Evolutionary conservation across 2,113 vertebrate genomes (phyloP).

Genomic region (Meriones unguiculatus): DNA sequence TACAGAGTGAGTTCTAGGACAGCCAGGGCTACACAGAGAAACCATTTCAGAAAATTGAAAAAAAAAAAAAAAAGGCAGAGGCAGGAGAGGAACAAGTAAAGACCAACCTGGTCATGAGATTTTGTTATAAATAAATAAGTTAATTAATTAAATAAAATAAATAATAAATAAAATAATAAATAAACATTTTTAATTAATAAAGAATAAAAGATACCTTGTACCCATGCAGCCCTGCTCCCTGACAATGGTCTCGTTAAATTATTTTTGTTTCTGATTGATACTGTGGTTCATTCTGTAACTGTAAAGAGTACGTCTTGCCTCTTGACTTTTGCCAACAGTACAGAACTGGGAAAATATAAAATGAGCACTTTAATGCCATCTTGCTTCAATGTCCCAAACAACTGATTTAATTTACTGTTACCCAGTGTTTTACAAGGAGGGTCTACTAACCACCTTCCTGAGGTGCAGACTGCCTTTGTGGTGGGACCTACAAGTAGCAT

Average conservation of each 20-base stretch:
- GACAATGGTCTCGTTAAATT: not conserved
- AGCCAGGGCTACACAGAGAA: too few relatives aligned
- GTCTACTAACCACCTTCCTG: not conserved
- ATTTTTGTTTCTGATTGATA: not conserved
- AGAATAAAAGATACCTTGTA: not conserved
- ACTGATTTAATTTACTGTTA: not conserved
- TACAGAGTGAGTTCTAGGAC: too few relatives aligned
- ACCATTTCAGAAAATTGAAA: not conserved
- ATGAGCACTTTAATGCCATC: not conserved
- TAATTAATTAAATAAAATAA: not conserved
- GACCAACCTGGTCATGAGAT: not conserved
- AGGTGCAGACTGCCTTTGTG: not conserved
- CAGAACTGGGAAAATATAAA: not conserved
- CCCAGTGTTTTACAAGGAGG: not conserved
- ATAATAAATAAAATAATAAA: too few relatives aligned
- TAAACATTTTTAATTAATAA: too few relatives aligned
- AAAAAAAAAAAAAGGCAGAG: not conserved
- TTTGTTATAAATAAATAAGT: not conserved
- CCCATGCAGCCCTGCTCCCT: not conserved
- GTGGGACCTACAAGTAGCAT: not conserved
- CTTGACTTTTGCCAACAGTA: not conserved
- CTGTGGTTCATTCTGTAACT: not conserved
- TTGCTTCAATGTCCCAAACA: not conserved
- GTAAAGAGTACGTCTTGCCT: not conserved
- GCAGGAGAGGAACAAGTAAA: not conserved